phyloP scores from a whole-genome alignment of 2,113 vertebrate genomes.

The Sminthopsis crassicaudata region DNA sequence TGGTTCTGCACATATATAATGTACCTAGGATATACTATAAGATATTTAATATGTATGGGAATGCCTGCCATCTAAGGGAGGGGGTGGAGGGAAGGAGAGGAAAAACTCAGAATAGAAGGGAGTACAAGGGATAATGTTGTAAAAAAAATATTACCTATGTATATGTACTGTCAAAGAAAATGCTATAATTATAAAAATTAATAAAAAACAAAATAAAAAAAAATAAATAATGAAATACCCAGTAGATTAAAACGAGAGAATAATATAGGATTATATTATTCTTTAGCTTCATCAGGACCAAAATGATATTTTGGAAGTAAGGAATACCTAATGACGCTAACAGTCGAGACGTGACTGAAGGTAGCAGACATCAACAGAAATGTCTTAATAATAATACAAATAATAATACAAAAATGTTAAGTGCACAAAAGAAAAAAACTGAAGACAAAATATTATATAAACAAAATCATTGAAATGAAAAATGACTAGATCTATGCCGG shows the following conservation, averaged over 20 bases:
- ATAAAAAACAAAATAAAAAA: too few relatives aligned
- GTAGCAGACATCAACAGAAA: neutral
- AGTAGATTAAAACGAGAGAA: neutral
- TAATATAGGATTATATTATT: neutral
- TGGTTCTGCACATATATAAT: too few relatives aligned
- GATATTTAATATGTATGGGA: too few relatives aligned
- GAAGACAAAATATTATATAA: neutral
- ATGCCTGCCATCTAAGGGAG: too few relatives aligned
- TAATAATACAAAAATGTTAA: neutral
- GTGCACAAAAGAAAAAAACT: neutral
- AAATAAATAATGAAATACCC: too few relatives aligned
- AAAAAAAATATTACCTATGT: too few relatives aligned
- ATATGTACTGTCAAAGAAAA: too few relatives aligned
- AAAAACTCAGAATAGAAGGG: too few relatives aligned
- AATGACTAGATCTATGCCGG: neutral
- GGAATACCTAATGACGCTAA: neutral
- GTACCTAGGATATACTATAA: too few relatives aligned
- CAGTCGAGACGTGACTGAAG: neutral
- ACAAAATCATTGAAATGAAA: neutral
- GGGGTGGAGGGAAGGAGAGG: too few relatives aligned
- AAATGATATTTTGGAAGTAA: neutral
- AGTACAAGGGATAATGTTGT: too few relatives aligned
- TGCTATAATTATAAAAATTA: too few relatives aligned
- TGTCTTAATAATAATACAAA: neutral
- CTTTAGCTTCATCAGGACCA: neutral